Conservation (phyloP, 2,888 invertebrate species). For the Agrotis clavis region DNA sequence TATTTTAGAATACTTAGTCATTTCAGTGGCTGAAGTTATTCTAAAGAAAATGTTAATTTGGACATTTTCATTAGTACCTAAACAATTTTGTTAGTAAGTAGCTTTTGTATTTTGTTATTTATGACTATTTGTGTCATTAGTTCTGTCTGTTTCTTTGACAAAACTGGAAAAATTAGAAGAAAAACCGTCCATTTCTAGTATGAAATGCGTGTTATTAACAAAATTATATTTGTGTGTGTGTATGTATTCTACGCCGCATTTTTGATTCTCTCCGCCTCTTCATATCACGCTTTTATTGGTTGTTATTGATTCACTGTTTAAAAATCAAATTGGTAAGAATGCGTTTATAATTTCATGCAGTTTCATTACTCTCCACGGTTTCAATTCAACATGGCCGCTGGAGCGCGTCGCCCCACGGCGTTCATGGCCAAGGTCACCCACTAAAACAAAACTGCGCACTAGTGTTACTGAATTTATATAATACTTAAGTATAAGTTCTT, state of each 20-base stretch:
- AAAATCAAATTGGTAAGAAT: constrained; percentile 73
- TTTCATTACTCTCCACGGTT: constrained; percentile 84
- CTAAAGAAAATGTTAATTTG: constrained; percentile 17
- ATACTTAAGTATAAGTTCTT: constrained; percentile 54
- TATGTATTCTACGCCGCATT: constrained; percentile 55
- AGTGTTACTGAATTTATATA: constrained; percentile 70
- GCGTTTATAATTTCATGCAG: constrained; percentile 84
- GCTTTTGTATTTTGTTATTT: constrained; percentile 7
- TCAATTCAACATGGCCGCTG: constrained; percentile 85
- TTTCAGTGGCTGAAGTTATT: constrained; percentile 16
- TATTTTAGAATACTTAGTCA: constrained; percentile 7
- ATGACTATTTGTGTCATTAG: background rate
- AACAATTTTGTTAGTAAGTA: background rate
- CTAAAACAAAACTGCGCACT: constrained; percentile 87
- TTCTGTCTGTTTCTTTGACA: constrained; percentile 2
- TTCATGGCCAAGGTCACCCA: constrained; percentile 89
- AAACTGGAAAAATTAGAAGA: constrained; percentile 17
- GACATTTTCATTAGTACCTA: background rate
- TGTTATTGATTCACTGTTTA: constrained; percentile 64
- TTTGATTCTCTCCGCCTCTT: constrained; percentile 62
- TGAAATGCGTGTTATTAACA: constrained; percentile 40
- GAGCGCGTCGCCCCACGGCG: constrained; percentile 86
- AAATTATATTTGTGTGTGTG: constrained; percentile 55
- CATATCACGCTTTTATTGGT: constrained; percentile 60
- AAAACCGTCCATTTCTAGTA: constrained; percentile 4